Evolutionary conservation across 2,113 vertebrate species (phyloP).

Genomic region (Misgurnus mizolepis): DNA sequence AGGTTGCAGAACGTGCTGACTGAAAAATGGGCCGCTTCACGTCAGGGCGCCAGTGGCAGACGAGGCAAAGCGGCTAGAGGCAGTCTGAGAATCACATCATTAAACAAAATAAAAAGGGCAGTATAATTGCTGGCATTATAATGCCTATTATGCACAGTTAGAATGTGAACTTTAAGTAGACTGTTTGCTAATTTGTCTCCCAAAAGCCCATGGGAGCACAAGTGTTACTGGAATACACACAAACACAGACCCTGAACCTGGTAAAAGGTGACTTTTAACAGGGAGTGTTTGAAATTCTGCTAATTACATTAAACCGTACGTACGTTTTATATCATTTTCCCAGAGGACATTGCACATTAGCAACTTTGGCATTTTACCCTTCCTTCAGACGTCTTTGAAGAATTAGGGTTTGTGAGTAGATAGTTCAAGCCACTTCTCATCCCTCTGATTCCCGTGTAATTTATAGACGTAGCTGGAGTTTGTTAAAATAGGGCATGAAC

Average conservation of each 20-base stretch:
- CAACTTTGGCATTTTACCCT: slow-evolving; percentile 43
- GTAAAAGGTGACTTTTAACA: slow-evolving; percentile 44
- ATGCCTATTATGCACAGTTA: slow-evolving; percentile 77
- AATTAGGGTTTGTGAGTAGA: slow-evolving; percentile 36
- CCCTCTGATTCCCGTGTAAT: background rate
- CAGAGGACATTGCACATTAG: slow-evolving; percentile 43
- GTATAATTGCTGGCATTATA: slow-evolving; percentile 79
- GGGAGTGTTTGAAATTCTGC: slow-evolving; percentile 46
- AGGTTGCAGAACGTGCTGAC: slow-evolving; percentile 81
- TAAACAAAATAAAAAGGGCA: slow-evolving; percentile 70
- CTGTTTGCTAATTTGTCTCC: slow-evolving; percentile 72
- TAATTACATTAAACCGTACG: slow-evolving; percentile 51
- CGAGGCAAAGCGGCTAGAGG: slow-evolving; percentile 65
- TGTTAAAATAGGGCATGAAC: slow-evolving; percentile 44
- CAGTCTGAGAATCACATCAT: slow-evolving; percentile 67
- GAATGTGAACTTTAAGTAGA: slow-evolving; percentile 67
- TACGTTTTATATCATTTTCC: slow-evolving; percentile 36
- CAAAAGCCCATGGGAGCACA: slow-evolving; percentile 68
- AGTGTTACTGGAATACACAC: slow-evolving; percentile 57
- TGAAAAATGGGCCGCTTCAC: slow-evolving; percentile 80
- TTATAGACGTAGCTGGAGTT: background rate
- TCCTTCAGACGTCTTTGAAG: slow-evolving; percentile 47
- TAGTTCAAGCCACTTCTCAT: slow-evolving; percentile 14
- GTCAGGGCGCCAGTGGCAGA: slow-evolving; percentile 71
- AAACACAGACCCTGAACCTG: slow-evolving; percentile 47